Percentiles rank a stretch among this genome's conserved stretches.
Evolutionary conservation across 2,113 vertebrate genomes (phyloP).

Genomic region (Pteropus alecto): DNA sequence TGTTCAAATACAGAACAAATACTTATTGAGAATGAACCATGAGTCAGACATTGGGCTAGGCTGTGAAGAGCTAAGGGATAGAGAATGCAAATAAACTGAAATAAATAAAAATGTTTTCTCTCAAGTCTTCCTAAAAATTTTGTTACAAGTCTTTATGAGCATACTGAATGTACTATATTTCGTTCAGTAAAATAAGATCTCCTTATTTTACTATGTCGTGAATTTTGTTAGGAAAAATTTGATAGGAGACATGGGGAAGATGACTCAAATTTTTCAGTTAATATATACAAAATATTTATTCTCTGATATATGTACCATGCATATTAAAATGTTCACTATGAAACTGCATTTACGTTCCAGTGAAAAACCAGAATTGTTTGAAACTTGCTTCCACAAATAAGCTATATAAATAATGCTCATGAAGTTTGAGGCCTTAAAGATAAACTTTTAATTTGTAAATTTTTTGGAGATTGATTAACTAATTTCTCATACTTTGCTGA

Average conservation of each 20-base stretch:
- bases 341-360: not conserved
- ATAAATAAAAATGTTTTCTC: not conserved
- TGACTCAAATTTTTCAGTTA: not conserved
- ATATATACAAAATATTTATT: not conserved
- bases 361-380: not conserved
- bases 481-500: not conserved
- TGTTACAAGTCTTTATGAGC: not conserved
- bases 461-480: not conserved
- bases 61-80: not conserved
- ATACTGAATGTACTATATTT: not conserved
- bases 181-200: not conserved
- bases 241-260: not conserved
- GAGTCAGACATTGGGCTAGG: not conserved
- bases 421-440: not conserved
- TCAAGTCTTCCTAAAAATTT: not conserved
- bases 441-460: not conserved
- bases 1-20: not conserved
- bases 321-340: not conserved
- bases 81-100: not conserved
- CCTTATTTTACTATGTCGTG: not conserved
- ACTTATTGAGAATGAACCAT: not conserved
- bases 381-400: not conserved
- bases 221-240: not conserved
- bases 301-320: not conserved
- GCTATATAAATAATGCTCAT: not conserved